Percentiles rank a stretch among this genome's conserved stretches.
Conservation (phyloP, 2,888 invertebrate genomes). For the Selenia dentaria region DNA sequence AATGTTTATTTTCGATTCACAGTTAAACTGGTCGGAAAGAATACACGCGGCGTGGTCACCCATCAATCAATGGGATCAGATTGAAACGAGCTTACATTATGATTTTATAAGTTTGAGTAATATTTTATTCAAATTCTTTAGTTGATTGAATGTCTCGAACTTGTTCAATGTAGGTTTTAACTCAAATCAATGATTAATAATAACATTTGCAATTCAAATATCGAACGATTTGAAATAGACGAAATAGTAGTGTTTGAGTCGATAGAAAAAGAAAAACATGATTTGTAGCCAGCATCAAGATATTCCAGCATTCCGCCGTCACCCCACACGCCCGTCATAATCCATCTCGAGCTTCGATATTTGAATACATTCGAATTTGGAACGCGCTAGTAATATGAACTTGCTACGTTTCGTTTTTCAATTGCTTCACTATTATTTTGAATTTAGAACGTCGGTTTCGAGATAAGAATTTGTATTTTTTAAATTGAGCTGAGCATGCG, state of each 20-base stretch:
- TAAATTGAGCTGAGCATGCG: slow-evolving; percentile 33
- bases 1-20: slow-evolving; percentile 25
- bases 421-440: slow-evolving; percentile 82
- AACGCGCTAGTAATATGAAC: slow-evolving; percentile 78
- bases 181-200: slow-evolving; percentile 44
- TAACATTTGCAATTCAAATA: slow-evolving; percentile 65
- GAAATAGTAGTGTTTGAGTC: slow-evolving; percentile 36
- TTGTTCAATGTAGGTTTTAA: slow-evolving; percentile 55
- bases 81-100: slow-evolving; percentile 78
- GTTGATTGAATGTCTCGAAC: slow-evolving; percentile 76
- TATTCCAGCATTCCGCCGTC: slow-evolving; percentile 61
- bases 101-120: slow-evolving; percentile 78
- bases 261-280: slow-evolving; percentile 46
- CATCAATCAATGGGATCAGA: slow-evolving; percentile 84
- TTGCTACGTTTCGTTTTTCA: slow-evolving; percentile 80
- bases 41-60: slow-evolving; percentile 74
- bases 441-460: slow-evolving; percentile 73
- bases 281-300: slow-evolving; percentile 54
- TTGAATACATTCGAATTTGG: slow-evolving; percentile 81
- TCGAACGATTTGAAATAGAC: slow-evolving; percentile 33
- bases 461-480: slow-evolving; percentile 58
- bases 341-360: slow-evolving; percentile 77
- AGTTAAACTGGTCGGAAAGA: slow-evolving; percentile 42
- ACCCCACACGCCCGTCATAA: slow-evolving; percentile 64
- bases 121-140: slow-evolving; percentile 80